These are phyloP conservation scores for rat (Rattus norvegicus) DNA, from an alignment of 2,113 vertebrate species.

Conservation along the genomic window DNA sequence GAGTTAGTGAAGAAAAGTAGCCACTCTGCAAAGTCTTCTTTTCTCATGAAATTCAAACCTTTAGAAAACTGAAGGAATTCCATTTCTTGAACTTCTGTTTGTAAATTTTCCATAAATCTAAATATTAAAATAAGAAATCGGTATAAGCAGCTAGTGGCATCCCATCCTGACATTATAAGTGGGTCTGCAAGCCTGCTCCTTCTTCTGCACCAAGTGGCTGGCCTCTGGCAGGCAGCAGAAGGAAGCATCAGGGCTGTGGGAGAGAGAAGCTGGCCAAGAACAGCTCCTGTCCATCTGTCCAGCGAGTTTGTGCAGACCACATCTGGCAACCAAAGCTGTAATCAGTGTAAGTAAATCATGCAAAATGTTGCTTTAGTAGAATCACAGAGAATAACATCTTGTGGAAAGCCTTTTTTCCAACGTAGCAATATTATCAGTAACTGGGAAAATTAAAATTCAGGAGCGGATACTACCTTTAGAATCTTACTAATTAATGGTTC, in stretches of 20 bases:
- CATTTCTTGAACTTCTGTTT: constrained; percentile 97
- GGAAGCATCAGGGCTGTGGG: neutral
- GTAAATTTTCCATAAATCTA: constrained; percentile 98
- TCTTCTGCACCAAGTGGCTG: no score
- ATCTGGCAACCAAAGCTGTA: neutral
- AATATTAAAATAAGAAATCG: constrained; percentile 65
- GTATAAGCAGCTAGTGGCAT: neutral
- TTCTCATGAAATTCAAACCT: constrained; percentile 96
- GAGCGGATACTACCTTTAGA: neutral
- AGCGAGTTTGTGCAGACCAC: neutral
- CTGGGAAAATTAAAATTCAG: constrained; percentile 13
- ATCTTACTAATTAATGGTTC: neutral
- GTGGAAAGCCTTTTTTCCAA: neutral
- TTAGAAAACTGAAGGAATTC: constrained; percentile 98
- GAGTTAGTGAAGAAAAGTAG: constrained; percentile 97
- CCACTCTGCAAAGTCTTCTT: constrained; percentile 98
- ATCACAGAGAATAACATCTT: neutral
- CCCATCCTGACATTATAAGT: neutral
- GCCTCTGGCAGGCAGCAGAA: neutral
- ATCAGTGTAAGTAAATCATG: neutral
- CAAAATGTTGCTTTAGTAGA: neutral
- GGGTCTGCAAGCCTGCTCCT: no score
- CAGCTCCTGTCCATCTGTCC: neutral
- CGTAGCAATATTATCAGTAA: neutral
- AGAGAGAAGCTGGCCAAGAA: neutral